Percentiles rank a stretch among this genome's conserved stretches.
These are phyloP conservation scores for Tenualosa ilisha DNA, from an alignment of 2,797 vertebrate genomes.

Conservation along the genomic window DNA sequence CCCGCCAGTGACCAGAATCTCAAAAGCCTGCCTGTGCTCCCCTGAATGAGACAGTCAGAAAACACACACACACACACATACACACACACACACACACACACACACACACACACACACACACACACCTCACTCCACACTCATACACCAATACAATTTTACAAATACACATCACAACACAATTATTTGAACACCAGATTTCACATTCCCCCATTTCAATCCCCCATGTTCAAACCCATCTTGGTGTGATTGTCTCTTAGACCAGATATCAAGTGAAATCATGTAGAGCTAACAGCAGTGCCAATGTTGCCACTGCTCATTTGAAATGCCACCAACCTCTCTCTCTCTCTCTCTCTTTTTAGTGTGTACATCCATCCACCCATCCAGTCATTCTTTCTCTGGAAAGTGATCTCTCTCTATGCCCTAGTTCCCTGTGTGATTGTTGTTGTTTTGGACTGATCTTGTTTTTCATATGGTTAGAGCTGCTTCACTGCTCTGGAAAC, in stretches of 20 bases:
- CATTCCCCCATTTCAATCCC: not conserved
- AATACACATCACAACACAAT: not conserved
- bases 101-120: not conserved
- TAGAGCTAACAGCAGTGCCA: not conserved
- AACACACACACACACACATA: constrained; percentile 25
- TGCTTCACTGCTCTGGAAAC: not conserved
- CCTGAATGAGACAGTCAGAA: constrained; percentile 26
- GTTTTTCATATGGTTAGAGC: not conserved
- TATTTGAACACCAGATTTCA: not conserved
- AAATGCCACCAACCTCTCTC: not conserved
- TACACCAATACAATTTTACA: not conserved
- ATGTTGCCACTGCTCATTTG: not conserved
- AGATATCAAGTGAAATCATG: not conserved
- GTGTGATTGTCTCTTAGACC: not conserved
- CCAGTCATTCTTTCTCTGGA: not conserved
- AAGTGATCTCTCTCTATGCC: not conserved
- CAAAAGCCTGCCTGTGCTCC: constrained; percentile 37
- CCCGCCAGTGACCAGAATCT: constrained; percentile 55
- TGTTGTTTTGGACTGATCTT: constrained; percentile 1
- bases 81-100: constrained; percentile 1
- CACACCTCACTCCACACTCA: not conserved
- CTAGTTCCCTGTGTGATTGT: not conserved
- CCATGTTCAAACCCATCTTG: not conserved
- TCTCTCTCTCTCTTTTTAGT: not conserved
- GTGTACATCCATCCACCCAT: not conserved